Conservation (phyloP, 1,140 invertebrate species). For the Drosophila busckii region DNA sequence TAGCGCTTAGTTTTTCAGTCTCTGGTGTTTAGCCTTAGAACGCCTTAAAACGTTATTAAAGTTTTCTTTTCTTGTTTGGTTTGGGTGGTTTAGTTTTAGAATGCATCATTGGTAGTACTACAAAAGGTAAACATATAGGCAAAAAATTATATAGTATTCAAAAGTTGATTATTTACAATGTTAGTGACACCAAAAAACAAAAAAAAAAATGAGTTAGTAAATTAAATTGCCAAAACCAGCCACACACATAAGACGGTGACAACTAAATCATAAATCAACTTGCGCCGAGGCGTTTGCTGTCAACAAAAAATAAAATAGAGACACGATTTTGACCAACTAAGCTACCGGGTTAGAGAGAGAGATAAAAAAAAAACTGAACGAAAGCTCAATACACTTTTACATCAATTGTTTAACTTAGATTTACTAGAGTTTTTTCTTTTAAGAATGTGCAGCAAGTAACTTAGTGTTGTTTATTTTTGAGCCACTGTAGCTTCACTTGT, state of each 20-base stretch:
- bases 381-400: conserved; percentile 10
- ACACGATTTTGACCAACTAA: conserved; percentile 54
- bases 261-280: conserved; percentile 56
- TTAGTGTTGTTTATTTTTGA: too few relatives aligned
- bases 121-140: conserved; percentile 74
- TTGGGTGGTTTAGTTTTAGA: conserved; percentile 74
- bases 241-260: background rate
- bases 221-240: conserved; percentile 50
- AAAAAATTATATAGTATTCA: conserved; percentile 42
- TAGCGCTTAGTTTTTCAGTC: conserved; percentile 59
- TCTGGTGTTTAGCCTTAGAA: conserved; percentile 68
- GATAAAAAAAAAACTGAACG: background rate
- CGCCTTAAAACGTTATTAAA: conserved; percentile 69
- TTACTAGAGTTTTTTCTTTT: too few relatives aligned
- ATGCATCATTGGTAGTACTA: conserved; percentile 75
- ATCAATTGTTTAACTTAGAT: too few relatives aligned
- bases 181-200: conserved; percentile 8
- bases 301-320: conserved; percentile 45
- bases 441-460: too few relatives aligned
- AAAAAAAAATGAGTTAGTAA: conserved; percentile 33
- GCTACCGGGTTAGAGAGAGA: conserved; percentile 3
- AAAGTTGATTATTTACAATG: conserved; percentile 14
- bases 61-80: conserved; percentile 72
- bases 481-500: conserved; percentile 21
- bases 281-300: conserved; percentile 40